Percentiles rank a stretch among this genome's conserved stretches.
These are phyloP conservation scores for Hydrozoanthus gracilis DNA, from an alignment of 92 coral and sea anemone genomes.

Conservation along the genomic window DNA sequence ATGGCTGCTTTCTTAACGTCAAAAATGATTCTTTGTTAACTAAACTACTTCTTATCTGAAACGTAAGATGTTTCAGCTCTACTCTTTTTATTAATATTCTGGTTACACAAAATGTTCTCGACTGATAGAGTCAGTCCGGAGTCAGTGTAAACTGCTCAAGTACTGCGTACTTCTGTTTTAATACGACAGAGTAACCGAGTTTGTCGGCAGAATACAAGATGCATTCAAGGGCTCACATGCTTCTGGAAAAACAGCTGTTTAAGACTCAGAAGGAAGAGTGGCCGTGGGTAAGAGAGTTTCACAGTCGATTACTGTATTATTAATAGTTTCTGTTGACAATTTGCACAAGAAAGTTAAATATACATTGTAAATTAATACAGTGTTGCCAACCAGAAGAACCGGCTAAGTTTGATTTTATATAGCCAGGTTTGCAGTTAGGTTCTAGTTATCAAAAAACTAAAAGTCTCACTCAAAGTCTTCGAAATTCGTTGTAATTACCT, in stretches of 20 bases:
- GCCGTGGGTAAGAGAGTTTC: conserved; percentile 75
- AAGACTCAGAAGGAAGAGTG: conserved; percentile 79
- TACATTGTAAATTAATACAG: not conserved
- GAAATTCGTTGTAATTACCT: too few relatives aligned
- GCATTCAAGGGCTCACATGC: conserved; percentile 94
- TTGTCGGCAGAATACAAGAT: conserved; percentile 40
- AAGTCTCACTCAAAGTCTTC: too few relatives aligned
- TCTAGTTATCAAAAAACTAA: too few relatives aligned
- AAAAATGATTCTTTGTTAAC: not conserved
- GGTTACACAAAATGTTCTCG: not conserved
- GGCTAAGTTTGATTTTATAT: too few relatives aligned
- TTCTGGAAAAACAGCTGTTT: conserved; percentile 92
- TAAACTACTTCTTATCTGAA: not conserved
- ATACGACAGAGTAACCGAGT: not conserved
- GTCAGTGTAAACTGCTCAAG: not conserved
- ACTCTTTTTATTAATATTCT: not conserved
- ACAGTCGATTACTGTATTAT: too few relatives aligned
- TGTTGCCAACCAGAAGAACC: too few relatives aligned
- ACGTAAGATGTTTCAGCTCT: not conserved
- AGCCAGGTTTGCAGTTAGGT: too few relatives aligned
- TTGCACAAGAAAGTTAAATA: too few relatives aligned
- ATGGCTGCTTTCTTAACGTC: not conserved
- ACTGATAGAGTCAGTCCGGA: not conserved
- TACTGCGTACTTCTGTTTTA: not conserved
- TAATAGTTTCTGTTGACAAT: too few relatives aligned